A percentile compares a stretch with the other conserved stretches of the same genome.
phyloP scores from a whole-genome alignment of 2,888 invertebrate genomes.

The Drosophila fungiperda region DNA sequence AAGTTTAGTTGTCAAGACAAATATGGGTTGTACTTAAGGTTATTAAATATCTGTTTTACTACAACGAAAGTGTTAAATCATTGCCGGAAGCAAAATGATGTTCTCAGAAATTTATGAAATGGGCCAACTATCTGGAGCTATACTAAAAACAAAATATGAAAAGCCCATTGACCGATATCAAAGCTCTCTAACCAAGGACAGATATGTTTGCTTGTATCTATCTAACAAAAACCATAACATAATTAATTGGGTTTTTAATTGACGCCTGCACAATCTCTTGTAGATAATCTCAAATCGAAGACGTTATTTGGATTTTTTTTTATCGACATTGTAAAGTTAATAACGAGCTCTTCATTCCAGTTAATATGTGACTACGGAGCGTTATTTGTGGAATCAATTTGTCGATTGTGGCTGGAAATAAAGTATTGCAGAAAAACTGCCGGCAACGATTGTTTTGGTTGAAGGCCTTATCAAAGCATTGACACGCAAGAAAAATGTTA shows the following conservation, averaged over 20 bases:
- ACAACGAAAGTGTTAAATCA: slow-evolving; percentile 20
- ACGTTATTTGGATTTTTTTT: slow-evolving; percentile 12
- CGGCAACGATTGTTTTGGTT: slow-evolving; percentile 46
- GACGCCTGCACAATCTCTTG: slow-evolving; percentile 33
- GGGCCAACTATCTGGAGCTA: slow-evolving; percentile 25
- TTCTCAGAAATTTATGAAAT: slow-evolving; percentile 38
- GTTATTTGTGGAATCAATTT: slow-evolving; percentile 36
- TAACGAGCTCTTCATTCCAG: slow-evolving; percentile 23
- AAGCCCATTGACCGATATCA: slow-evolving; percentile 54
- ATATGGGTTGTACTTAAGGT: slow-evolving; percentile 27
- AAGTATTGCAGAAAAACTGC: slow-evolving; percentile 48
- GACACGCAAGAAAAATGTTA: slow-evolving; percentile 72
- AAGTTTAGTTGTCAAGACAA: slow-evolving; percentile 9
- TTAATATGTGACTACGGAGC: neutral
- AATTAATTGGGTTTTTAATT: slow-evolving; percentile 51
- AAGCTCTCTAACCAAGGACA: slow-evolving; percentile 52
- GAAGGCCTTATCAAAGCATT: slow-evolving; percentile 62
- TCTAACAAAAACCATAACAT: slow-evolving; percentile 28
- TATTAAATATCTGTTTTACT: slow-evolving; percentile 20
- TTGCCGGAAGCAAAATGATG: neutral
- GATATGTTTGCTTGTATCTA: slow-evolving; percentile 1
- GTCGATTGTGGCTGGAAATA: slow-evolving; percentile 43
- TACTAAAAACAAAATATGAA: slow-evolving; percentile 5
- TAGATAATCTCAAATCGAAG: slow-evolving; percentile 50
- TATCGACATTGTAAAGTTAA: slow-evolving; percentile 42